These are phyloP conservation scores for Seriola quinqueradiata DNA, from an alignment of 2,113 vertebrate species.

Conservation along the genomic window DNA sequence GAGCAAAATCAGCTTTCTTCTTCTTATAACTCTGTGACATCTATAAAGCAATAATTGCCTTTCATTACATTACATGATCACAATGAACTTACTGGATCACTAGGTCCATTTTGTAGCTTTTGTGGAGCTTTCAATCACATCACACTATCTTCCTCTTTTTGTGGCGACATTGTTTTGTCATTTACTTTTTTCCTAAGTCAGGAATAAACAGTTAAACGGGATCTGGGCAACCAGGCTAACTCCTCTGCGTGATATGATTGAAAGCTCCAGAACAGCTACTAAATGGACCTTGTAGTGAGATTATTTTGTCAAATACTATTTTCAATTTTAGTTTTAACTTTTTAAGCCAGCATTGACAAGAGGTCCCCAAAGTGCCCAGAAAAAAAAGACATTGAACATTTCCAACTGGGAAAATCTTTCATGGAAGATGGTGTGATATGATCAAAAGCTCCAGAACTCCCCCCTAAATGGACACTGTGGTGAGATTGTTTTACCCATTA, in stretches of 20 bases:
- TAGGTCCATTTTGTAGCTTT: background rate
- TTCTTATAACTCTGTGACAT: background rate
- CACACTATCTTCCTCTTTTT: background rate
- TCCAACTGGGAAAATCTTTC: rapidly evolving
- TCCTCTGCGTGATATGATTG: background rate
- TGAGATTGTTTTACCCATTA: conserved; percentile 14
- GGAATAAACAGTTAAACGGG: background rate
- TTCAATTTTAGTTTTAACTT: background rate
- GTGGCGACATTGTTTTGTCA: background rate
- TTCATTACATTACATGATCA: background rate
- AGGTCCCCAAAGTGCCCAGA: no score
- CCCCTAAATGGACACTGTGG: background rate
- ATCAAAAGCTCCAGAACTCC: conserved; percentile 8
- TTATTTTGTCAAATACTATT: background rate
- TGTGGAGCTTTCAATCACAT: background rate
- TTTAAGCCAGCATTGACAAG: background rate
- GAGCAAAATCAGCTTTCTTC: background rate
- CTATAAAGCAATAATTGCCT: background rate
- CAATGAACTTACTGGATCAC: background rate
- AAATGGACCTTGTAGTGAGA: background rate
- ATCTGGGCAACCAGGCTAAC: background rate
- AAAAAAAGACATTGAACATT: background rate
- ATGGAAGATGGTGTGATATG: background rate
- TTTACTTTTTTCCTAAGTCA: background rate
- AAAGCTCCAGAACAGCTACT: background rate